A percentile compares a stretch with the other conserved stretches of the same genome.
phyloP scores from a whole-genome alignment of 1,140 invertebrate species.

The Zophobas atratus region DNA sequence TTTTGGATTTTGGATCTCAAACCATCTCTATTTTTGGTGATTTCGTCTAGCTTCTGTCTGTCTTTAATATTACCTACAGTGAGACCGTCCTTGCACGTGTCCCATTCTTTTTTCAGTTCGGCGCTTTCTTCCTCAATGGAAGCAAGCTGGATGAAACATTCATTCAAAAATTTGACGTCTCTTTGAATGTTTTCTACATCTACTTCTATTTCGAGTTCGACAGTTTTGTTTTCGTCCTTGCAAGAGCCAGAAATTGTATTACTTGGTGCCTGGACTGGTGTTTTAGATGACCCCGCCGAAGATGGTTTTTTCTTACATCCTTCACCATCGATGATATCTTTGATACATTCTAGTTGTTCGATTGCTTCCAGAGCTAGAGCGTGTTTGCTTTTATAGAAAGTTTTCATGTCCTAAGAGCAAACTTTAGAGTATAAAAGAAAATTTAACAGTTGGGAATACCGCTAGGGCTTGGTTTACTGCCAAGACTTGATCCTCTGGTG shows the following conservation, averaged over 20 bases:
- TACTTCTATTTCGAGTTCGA: constrained; percentile 58
- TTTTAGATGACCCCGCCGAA: constrained; percentile 52
- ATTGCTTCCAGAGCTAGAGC: constrained; percentile 57
- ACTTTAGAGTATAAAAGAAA: background rate
- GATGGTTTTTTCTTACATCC: constrained; percentile 49
- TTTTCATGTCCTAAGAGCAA: constrained; percentile 43
- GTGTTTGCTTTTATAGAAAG: constrained; percentile 56
- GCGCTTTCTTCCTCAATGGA: constrained; percentile 60
- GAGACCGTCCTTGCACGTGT: constrained; percentile 12
- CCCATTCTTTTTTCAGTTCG: constrained; percentile 48
- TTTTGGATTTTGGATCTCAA: constrained; percentile 53
- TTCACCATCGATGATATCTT: constrained; percentile 58
- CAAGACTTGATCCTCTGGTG: constrained; percentile 18
- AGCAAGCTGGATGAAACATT: constrained; percentile 59
- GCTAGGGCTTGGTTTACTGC: constrained; percentile 1
- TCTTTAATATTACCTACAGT: constrained; percentile 23
- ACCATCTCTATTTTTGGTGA: constrained; percentile 56
- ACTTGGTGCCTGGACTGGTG: constrained; percentile 1
- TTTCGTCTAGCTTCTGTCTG: constrained; percentile 50
- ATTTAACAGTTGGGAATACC: background rate
- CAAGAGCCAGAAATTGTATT: background rate
- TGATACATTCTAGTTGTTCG: constrained; percentile 59
- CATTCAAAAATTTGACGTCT: constrained; percentile 60
- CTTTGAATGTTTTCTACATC: constrained; percentile 58
- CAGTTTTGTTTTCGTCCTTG: constrained; percentile 53